Conservation (phyloP, 2,888 invertebrate genomes). For the Folsomia manolachei region DNA sequence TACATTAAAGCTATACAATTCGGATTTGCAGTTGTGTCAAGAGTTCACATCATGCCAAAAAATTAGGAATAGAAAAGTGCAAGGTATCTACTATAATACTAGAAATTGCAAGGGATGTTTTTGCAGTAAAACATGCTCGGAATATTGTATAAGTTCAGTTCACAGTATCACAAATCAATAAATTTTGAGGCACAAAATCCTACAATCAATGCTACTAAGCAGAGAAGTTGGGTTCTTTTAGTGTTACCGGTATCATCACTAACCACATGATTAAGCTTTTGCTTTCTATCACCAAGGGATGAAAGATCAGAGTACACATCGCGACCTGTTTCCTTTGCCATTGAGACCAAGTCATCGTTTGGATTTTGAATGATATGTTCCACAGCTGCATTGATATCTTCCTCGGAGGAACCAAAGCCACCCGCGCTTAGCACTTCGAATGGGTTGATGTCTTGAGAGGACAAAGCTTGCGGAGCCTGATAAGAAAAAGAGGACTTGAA, state of each 20-base stretch:
- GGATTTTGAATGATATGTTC: constrained; percentile 54
- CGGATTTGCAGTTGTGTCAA: too few species aligned
- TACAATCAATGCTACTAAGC: background rate
- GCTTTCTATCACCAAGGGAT: constrained; percentile 66
- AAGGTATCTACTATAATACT: too few species aligned
- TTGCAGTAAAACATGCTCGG: too few species aligned
- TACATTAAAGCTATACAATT: too few species aligned
- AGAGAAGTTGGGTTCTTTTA: background rate
- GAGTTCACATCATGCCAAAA: too few species aligned
- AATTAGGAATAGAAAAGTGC: too few species aligned
- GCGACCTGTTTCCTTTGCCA: constrained; percentile 82
- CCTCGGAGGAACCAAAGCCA: constrained; percentile 44
- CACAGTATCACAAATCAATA: background rate
- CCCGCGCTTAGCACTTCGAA: constrained; percentile 44
- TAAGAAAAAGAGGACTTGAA: background rate
- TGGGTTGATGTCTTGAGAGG: constrained; percentile 31
- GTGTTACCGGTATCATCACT: constrained; percentile 50
- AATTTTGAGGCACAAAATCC: background rate
- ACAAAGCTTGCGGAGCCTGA: background rate
- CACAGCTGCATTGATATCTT: constrained; percentile 52
- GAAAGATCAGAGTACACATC: constrained; percentile 72
- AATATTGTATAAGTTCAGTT: too few species aligned
- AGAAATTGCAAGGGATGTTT: too few species aligned
- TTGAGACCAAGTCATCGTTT: constrained; percentile 79
- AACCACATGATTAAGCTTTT: constrained; percentile 84